Base-by-base conservation (phyloP, 2,888 invertebrate species). In the Stictocephala bisonia region DNA sequence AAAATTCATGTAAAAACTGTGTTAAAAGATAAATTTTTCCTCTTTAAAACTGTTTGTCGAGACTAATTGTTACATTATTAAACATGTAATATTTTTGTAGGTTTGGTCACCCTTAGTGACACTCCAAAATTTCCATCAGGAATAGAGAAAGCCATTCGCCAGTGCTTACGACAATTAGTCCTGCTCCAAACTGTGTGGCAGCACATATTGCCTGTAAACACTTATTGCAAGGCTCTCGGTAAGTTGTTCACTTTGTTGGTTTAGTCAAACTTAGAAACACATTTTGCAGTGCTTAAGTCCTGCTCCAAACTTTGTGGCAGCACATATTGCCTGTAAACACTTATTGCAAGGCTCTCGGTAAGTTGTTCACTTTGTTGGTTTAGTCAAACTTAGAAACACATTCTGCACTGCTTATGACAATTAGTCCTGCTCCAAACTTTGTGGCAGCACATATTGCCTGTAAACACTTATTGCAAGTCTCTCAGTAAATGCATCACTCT, bases 161-260 rank as follows among this genome's bases (percentile, higher is more conserved):
- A 96, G 83, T 94, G 95, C 80, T 85, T 96, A 64, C 87, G 95
- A 53, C 96, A 96, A 82, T 86, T 96, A 78, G 92, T 93, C 80
- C 86, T 95, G 70, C 84, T 97, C 13, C 92, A 92, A 84, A 93
- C 93, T 74, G 94, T 96, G 7, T 97, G 97, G 97, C 88, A 90
- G 74, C 91, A 92, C 79, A 92, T 97, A 6, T 88, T 97, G 71
- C 93, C 96, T 0, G 84, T 86, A 68, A 89, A 89, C 77, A 88
- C 93, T 11, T 97, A 94, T 82, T 91, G 90, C 77, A 91, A 88
- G 83, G 87, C 90, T 51, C 86, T 93, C 35, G 91, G 89, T 78
- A 82, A 82, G 79, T 84, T 86, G n/a, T n/a, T n/a, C n/a, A n/a
- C n/a, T n/a, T n/a, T n/a, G n/a, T n/a, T n/a, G n/a, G n/a, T n/a